Base-by-base conservation (phyloP, 2,888 invertebrate species). In the Phorcus lineatus region DNA sequence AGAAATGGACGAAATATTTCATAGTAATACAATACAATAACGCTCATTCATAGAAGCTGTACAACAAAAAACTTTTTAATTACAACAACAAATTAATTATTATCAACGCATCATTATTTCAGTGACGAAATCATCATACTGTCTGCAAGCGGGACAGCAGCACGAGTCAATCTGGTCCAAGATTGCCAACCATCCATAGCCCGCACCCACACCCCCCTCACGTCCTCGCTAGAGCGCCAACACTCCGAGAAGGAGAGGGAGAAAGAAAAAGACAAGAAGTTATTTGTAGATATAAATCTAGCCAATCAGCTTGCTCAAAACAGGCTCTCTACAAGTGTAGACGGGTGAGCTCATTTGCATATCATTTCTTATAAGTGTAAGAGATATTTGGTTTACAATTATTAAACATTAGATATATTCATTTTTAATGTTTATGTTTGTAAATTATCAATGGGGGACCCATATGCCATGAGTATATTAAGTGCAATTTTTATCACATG, bases 121-220 rank as follows among this genome's bases (percentile, higher is more conserved):
- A 98, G 98, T 87, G 99, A 98, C 90, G 99, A 99, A 88, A 97
- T 99, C 0, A 98, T 98, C 91, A 96, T 99, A 0, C 93, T 99
- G 53, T 98, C 97, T 76, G 98, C 97, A 0, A 96, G 96, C 24
- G 99, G 99, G 0, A 99, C 99, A 0, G 99, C 98, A 0, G 98
- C 98, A 0, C 95, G 97, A 22, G 92, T 94, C 2, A 93, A 92
- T 80, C 82, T 91, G 22, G 86, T 86, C 74, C 75, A 85, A 78
- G 90, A 89, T 31, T 81, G 82, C 28, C 83, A 80, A 19, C 80
- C 75, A 9, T 0, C 36, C 9, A 53, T 66, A 2, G 55, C 75
- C 2, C 76, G 62, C 19, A 24, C 67, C 24, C 62, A 24, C 11
- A 66, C 81, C 13, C 54, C 79, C 9, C 82, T 80, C 9, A 24